Evolutionary conservation across 2,113 vertebrate genomes (phyloP).

Genomic region (Nibea albiflora): DNA sequence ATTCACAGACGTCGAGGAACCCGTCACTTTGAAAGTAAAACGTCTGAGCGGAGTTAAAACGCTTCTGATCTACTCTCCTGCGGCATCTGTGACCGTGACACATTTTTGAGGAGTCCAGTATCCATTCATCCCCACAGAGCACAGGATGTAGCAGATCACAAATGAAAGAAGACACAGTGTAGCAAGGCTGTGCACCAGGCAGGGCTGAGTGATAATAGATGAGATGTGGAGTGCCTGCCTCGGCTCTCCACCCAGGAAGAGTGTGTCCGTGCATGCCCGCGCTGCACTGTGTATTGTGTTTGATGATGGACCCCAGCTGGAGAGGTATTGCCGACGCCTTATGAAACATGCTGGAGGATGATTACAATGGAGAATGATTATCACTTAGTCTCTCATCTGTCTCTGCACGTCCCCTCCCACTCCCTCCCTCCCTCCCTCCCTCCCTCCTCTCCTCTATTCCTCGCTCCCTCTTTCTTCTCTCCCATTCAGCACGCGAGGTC

Average conservation of each 20-base stretch:
- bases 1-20: constrained; percentile 25
- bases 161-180: constrained; percentile 72
- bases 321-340: constrained; percentile 77
- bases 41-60: background rate
- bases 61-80: constrained; percentile 52
- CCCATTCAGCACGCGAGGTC: constrained; percentile 82
- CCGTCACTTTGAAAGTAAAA: constrained; percentile 36
- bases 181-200: constrained; percentile 67
- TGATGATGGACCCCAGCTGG: constrained; percentile 81
- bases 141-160: constrained; percentile 66
- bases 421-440: constrained; percentile 46
- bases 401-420: constrained; percentile 58
- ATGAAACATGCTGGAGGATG: constrained; percentile 79
- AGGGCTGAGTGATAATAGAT: constrained; percentile 77
- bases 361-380: constrained; percentile 82
- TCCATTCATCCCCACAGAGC: constrained; percentile 63
- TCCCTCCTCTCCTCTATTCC: constrained; percentile 57
- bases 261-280: constrained; percentile 66
- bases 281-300: constrained; percentile 71
- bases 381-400: constrained; percentile 78
- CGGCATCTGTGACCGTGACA: constrained; percentile 63
- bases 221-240: constrained; percentile 75
- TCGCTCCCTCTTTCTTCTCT: constrained; percentile 71
- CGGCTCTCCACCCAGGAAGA: constrained; percentile 71
- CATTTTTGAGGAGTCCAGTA: constrained; percentile 60